Evolutionary conservation across 2,113 vertebrate genomes (phyloP).

Genomic region (Antennarius striatus): DNA sequence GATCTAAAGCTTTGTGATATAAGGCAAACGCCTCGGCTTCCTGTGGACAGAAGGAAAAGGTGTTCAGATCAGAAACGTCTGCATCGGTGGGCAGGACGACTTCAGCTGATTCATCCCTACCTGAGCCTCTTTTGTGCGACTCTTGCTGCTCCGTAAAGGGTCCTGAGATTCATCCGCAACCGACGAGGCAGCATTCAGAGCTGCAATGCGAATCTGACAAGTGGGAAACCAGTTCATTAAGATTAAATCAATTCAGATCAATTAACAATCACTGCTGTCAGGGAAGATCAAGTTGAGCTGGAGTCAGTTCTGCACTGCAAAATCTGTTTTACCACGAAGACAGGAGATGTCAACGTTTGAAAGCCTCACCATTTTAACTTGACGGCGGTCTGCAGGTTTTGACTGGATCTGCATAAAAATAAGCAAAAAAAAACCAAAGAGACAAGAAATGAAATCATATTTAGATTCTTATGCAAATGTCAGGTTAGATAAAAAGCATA

Average conservation of each 20-base stretch:
- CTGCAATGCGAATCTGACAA: slow-evolving; percentile 93
- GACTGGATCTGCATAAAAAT: slow-evolving; percentile 2
- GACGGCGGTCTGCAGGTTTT: slow-evolving; percentile 16
- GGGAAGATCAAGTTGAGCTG: too few relatives aligned
- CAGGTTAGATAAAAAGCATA: too few relatives aligned
- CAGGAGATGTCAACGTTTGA: background rate
- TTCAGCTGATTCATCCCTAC: slow-evolving; percentile 63
- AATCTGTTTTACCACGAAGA: too few relatives aligned
- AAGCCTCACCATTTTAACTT: slow-evolving; percentile 63
- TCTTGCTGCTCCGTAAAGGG: slow-evolving; percentile 87
- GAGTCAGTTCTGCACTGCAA: too few relatives aligned
- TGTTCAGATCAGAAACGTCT: background rate
- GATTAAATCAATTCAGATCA: background rate
- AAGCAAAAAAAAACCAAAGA: background rate
- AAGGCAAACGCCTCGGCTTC: slow-evolving; percentile 98
- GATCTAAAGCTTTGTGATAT: slow-evolving; percentile 96
- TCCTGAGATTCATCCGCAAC: slow-evolving; percentile 91
- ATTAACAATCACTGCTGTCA: too few relatives aligned
- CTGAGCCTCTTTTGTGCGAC: slow-evolving; percentile 96
- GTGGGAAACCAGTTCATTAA: background rate
- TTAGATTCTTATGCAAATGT: background rate
- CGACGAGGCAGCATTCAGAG: slow-evolving; percentile 89
- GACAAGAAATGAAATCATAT: background rate
- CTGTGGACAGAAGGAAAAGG: slow-evolving; percentile 65
- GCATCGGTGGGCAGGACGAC: background rate